Conservation (phyloP, 2,113 vertebrate genomes). For the Bos indicus region DNA sequence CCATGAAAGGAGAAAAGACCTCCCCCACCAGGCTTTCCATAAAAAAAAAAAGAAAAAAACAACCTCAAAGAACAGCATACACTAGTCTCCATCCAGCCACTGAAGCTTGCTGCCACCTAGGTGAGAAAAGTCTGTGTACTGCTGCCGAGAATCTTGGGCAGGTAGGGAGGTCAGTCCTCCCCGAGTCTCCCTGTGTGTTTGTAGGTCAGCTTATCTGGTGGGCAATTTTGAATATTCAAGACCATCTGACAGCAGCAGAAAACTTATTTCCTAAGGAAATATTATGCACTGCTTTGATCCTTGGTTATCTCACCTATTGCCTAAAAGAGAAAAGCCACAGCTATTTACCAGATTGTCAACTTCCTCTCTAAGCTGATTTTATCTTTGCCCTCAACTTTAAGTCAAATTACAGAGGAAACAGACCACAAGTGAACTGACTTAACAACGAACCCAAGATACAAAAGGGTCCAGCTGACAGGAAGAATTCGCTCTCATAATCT, state of each 20-base stretch:
- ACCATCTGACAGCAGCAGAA: background rate
- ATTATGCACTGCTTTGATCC: background rate
- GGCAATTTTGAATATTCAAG: slow-evolving; percentile 18
- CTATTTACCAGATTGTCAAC: background rate
- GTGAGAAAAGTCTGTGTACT: background rate
- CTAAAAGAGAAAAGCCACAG: slow-evolving; percentile 5
- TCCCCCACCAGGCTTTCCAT: background rate
- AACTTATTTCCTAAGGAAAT: background rate
- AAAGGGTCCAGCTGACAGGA: background rate
- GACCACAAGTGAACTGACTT: background rate
- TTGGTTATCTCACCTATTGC: background rate
- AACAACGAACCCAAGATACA: background rate
- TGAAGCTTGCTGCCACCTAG: background rate
- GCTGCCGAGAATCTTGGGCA: background rate
- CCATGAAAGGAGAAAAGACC: background rate
- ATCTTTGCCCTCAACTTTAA: slow-evolving; percentile 18
- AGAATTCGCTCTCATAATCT: background rate
- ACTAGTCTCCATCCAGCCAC: background rate
- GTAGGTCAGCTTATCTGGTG: background rate
- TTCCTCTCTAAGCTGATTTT: slow-evolving; percentile 9
- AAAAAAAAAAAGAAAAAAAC: background rate
- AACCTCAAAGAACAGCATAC: background rate
- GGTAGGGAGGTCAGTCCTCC: background rate
- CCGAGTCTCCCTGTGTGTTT: background rate
- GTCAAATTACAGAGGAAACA: slow-evolving; percentile 39